Percentiles rank a stretch among this genome's conserved stretches.
phyloP scores from a whole-genome alignment of 2,797 vertebrate genomes.

The Manis pentadactyla region DNA sequence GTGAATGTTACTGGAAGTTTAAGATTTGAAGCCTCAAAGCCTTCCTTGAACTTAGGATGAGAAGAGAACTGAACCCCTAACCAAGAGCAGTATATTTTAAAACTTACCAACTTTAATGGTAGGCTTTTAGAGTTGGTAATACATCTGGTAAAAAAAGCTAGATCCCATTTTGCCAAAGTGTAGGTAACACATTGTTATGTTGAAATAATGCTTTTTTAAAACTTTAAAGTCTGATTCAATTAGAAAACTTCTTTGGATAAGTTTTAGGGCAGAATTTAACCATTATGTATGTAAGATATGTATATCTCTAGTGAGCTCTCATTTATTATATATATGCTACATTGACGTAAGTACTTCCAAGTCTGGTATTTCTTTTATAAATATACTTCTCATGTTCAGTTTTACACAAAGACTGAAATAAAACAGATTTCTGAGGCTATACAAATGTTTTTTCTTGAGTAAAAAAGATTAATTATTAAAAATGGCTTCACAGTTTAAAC shows the following conservation, averaged over 20 bases:
- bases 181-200: background rate
- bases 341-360: conserved; percentile 82
- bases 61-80: background rate
- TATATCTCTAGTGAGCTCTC: conserved; percentile 72
- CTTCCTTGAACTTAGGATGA: conserved; percentile 81
- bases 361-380: conserved; percentile 83
- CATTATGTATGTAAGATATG: conserved; percentile 5
- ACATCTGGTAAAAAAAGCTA: conserved; percentile 12
- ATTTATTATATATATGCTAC: conserved; percentile 82
- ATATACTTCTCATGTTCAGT: conserved; percentile 80
- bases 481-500: conserved; percentile 85
- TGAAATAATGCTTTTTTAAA: background rate
- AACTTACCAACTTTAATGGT: conserved; percentile 15
- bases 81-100: background rate
- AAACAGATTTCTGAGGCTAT: conserved; percentile 83
- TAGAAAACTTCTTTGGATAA: conserved; percentile 41
- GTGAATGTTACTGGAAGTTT: conserved; percentile 86
- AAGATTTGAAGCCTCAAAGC: conserved; percentile 83
- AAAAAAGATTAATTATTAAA: conserved; percentile 85
- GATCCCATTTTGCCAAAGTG: background rate
- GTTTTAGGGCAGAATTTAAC: conserved; percentile 47
- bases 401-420: conserved; percentile 81
- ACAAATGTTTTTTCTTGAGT: conserved; percentile 84
- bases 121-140: background rate
- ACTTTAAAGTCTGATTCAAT: conserved; percentile 45